A percentile compares a stretch with the other conserved stretches of the same genome.
phyloP scores from a whole-genome alignment of 2,113 vertebrate species.

The Philantomba maxwellii region DNA sequence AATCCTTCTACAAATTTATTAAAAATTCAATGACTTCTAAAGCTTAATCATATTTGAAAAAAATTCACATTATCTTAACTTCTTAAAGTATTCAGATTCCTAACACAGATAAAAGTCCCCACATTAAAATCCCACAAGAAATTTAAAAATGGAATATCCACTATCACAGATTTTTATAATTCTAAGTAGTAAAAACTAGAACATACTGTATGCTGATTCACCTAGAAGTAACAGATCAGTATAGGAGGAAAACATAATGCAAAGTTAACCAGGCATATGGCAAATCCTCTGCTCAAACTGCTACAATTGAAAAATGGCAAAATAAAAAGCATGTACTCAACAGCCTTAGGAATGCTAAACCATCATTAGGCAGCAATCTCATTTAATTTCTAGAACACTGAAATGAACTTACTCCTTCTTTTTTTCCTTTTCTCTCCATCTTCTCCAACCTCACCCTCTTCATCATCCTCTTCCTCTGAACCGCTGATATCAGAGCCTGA shows the following conservation, averaged over 20 bases:
- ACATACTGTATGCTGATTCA: background rate
- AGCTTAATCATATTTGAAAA: background rate
- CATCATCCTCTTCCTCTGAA: slow-evolving; percentile 93
- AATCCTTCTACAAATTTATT: background rate
- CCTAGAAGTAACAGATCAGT: background rate
- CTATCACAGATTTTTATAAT: background rate
- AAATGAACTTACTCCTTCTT: slow-evolving; percentile 84
- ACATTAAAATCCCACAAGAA: background rate
- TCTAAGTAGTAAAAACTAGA: background rate
- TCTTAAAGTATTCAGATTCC: background rate
- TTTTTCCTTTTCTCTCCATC: slow-evolving; percentile 90
- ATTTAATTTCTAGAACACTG: background rate
- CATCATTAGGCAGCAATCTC: background rate
- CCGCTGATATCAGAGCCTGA: slow-evolving; percentile 94
- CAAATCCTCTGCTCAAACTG: background rate
- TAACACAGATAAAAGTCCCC: background rate
- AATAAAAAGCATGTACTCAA: slow-evolving; percentile 48
- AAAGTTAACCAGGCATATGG: background rate
- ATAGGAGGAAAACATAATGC: background rate
- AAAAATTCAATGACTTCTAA: slow-evolving; percentile 25
- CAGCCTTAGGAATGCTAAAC: background rate
- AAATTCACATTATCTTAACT: slow-evolving; percentile 8
- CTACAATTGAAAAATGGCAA: slow-evolving; percentile 53
- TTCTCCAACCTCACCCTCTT: slow-evolving; percentile 88
- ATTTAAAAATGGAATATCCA: background rate